These are phyloP conservation scores for Drosophila infuscata DNA, from an alignment of 2,888 invertebrate species.

Conservation along the genomic window DNA sequence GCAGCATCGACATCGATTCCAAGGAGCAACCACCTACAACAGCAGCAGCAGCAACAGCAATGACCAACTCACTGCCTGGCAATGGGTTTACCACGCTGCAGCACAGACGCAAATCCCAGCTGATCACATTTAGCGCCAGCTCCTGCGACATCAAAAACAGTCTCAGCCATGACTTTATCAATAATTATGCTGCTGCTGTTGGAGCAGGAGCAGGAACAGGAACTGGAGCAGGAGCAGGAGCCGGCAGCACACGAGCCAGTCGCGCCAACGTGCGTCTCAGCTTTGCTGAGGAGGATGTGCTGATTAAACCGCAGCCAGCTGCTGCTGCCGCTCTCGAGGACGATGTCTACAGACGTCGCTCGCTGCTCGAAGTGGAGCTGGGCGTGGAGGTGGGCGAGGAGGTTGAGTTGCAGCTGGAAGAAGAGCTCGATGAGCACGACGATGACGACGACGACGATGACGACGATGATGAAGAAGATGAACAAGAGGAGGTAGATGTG, in stretches of 20 bases:
- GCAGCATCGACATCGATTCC: conserved; percentile 68
- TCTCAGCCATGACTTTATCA: conserved; percentile 83
- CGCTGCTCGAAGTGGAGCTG: conserved; percentile 79
- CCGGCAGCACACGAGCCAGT: conserved; percentile 52
- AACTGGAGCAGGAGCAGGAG: conserved; percentile 14
- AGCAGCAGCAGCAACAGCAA: conserved; percentile 45
- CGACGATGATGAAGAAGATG: conserved; percentile 44
- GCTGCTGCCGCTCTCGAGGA: conserved; percentile 54
- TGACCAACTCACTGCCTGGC: conserved; percentile 47
- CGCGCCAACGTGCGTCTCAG: conserved; percentile 75
- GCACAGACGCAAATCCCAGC: conserved; percentile 83
- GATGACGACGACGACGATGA: conserved; percentile 67
- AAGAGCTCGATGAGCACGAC: conserved; percentile 70
- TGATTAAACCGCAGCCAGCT: conserved; percentile 54
- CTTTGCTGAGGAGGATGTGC: conserved; percentile 82
- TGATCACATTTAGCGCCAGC: conserved; percentile 84
- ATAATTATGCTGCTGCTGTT: conserved; percentile 30
- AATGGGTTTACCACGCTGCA: conserved; percentile 81
- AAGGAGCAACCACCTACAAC: conserved; percentile 31
- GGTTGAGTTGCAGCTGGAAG: neutral
- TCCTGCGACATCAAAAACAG: conserved; percentile 85
- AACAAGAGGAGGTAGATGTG: conserved; percentile 58
- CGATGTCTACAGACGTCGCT: conserved; percentile 80
- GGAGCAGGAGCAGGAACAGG: conserved; percentile 10
- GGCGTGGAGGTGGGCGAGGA: conserved; percentile 68